phyloP scores from a whole-genome alignment of 2,113 vertebrate genomes.

The Charadrius vociferus region DNA sequence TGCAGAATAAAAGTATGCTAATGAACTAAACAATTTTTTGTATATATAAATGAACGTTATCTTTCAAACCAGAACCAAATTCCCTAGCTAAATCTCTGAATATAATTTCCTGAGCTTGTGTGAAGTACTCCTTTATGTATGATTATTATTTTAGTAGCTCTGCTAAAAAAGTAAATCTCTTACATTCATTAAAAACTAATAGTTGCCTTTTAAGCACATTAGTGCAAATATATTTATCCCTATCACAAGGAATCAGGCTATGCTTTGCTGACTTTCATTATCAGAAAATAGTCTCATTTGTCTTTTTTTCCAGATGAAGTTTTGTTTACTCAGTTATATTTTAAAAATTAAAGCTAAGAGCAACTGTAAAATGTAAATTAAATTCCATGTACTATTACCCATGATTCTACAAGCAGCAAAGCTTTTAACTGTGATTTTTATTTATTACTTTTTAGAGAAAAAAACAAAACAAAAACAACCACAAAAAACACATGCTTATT shows the following conservation, averaged over 20 bases:
- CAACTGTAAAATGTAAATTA: not conserved
- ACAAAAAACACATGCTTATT: not conserved
- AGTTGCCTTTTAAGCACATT: slow-evolving; percentile 58
- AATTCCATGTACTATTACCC: not conserved
- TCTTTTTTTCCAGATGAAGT: not conserved
- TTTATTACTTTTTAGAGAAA: not conserved
- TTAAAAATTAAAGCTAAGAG: not conserved
- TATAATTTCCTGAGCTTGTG: slow-evolving; percentile 65
- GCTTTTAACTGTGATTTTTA: not conserved
- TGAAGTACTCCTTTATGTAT: slow-evolving; percentile 51
- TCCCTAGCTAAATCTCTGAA: slow-evolving; percentile 64
- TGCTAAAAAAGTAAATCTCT: slow-evolving; percentile 57
- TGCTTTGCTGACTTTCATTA: not conserved
- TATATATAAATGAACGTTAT: slow-evolving; percentile 70
- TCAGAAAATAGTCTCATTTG: slow-evolving; percentile 12
- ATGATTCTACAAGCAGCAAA: not conserved
- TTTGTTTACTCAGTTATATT: slow-evolving; percentile 13
- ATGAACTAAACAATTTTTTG: slow-evolving; percentile 63
- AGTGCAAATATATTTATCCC: slow-evolving; percentile 26
- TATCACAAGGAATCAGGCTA: slow-evolving; percentile 43
- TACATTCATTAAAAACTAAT: slow-evolving; percentile 67
- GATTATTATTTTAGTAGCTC: slow-evolving; percentile 66
- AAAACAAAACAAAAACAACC: not conserved
- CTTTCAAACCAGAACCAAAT: slow-evolving; percentile 77
- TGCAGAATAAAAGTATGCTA: slow-evolving; percentile 72